A percentile compares a stretch with the other conserved stretches of the same genome.
Evolutionary conservation across 92 coral and sea anemone species (phyloP).

Genomic region (Hydrozoanthus gracilis): DNA sequence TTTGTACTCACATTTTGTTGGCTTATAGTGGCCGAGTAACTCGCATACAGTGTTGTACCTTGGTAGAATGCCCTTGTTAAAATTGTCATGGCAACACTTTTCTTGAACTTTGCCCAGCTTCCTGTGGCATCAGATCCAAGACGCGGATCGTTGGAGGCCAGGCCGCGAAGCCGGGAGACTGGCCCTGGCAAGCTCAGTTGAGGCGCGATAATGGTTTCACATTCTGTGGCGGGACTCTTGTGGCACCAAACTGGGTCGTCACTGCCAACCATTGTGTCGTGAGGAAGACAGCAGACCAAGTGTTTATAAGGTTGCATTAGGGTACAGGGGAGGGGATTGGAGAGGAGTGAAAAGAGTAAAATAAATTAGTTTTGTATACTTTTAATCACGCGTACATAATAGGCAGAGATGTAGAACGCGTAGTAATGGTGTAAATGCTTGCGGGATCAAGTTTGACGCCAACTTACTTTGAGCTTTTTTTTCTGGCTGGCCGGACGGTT

Average conservation of each 20-base stretch:
- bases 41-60: background rate
- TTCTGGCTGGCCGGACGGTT: too few relatives aligned
- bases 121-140: constrained; percentile 1
- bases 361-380: background rate
- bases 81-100: background rate
- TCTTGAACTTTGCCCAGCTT: background rate
- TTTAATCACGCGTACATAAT: background rate
- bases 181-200: constrained; percentile 1
- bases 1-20: too few relatives aligned
- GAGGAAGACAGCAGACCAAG: constrained; percentile 10
- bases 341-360: background rate
- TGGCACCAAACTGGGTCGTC: constrained; percentile 24
- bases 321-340: background rate
- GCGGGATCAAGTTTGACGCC: too few relatives aligned
- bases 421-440: too few relatives aligned
- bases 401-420: too few relatives aligned
- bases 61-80: too few relatives aligned
- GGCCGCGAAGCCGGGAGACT: background rate
- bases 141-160: constrained; percentile 18
- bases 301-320: constrained; percentile 1
- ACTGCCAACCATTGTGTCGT: constrained; percentile 19
- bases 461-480: too few relatives aligned
- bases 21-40: too few relatives aligned
- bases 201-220: background rate
- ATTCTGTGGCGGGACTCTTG: constrained; percentile 32